Evolutionary conservation across 30 jellyfish, hydroid and myxozoan species (phyloP).

Genomic region (Aurelia coerulea): DNA sequence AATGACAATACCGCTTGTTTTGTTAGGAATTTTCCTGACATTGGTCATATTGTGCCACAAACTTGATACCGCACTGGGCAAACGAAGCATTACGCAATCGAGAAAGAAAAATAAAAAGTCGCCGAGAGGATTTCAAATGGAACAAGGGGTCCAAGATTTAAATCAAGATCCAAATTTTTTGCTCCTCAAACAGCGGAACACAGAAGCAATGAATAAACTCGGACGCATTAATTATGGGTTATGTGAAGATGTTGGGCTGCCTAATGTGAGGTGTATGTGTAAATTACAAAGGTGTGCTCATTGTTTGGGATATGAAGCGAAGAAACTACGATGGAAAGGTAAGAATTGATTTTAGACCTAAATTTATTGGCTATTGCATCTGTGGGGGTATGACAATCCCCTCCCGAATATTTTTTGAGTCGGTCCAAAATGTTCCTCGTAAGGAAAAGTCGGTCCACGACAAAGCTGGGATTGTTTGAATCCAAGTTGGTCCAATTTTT

Average conservation of each 20-base stretch:
- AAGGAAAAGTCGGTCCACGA: too few relatives aligned
- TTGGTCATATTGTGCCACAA: conserved; percentile 39
- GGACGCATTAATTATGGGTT: neutral
- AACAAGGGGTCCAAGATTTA: conserved; percentile 57
- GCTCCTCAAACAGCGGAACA: conserved; percentile 15
- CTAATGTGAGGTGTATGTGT: conserved; percentile 45
- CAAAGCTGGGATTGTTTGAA: too few relatives aligned
- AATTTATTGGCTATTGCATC: too few relatives aligned
- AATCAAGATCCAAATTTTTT: conserved; percentile 16
- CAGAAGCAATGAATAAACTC: neutral
- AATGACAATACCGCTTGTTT: conserved; percentile 39
- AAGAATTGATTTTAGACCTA: neutral
- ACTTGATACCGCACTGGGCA: conserved; percentile 21
- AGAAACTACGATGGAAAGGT: conserved; percentile 67
- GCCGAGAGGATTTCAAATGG: conserved; percentile 19
- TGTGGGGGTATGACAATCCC: too few relatives aligned
- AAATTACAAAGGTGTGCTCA: conserved; percentile 59
- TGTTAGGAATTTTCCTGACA: conserved; percentile 33
- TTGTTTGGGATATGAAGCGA: conserved; percentile 50
- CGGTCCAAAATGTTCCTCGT: too few relatives aligned
- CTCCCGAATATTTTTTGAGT: too few relatives aligned
- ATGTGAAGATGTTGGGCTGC: conserved; percentile 19
- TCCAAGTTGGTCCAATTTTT: too few relatives aligned
- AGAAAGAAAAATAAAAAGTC: neutral
- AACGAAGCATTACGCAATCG: neutral